These are phyloP conservation scores for Pemphredon lugubris DNA, from an alignment of 2,888 invertebrate species.

Conservation along the genomic window DNA sequence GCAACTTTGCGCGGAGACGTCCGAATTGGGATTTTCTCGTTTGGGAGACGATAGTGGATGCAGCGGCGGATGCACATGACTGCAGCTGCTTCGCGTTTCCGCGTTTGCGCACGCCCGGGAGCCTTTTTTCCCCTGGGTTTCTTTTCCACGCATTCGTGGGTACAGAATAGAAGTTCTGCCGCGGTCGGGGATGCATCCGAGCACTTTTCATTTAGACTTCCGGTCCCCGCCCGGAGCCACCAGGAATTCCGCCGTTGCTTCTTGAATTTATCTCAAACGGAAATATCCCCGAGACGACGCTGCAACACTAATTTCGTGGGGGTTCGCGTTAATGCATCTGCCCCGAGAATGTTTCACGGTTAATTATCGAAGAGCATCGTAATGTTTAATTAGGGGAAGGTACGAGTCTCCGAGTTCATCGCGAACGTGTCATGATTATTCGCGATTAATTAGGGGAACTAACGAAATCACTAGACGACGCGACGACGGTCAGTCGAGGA, in stretches of 20 bases:
- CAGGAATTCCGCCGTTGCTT: constrained; percentile 46
- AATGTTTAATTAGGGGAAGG: constrained; percentile 2
- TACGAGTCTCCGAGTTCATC: too few species aligned
- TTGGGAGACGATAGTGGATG: too few species aligned
- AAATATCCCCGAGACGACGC: constrained; percentile 31
- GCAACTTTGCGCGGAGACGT: too few species aligned
- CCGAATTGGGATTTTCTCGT: neutral
- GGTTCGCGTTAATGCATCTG: constrained; percentile 16
- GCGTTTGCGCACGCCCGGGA: too few species aligned
- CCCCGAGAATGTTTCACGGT: neutral
- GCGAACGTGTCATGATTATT: too few species aligned
- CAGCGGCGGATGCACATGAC: too few species aligned
- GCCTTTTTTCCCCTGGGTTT: neutral
- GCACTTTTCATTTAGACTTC: constrained; percentile 55
- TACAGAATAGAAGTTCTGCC: neutral
- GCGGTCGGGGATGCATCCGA: constrained; percentile 22
- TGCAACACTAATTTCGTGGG: constrained; percentile 18
- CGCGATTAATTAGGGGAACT: too few species aligned
- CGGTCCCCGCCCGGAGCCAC: constrained; percentile 28
- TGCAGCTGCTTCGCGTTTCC: neutral
- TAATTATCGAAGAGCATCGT: constrained; percentile 8
- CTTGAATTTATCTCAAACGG: constrained; percentile 54
- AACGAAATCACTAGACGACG: too few species aligned
- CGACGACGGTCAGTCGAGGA: too few species aligned
- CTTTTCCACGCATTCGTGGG: neutral